Evolutionary conservation across 2,797 vertebrate species (phyloP).

Genomic region (Notoglanidium macrostoma): DNA sequence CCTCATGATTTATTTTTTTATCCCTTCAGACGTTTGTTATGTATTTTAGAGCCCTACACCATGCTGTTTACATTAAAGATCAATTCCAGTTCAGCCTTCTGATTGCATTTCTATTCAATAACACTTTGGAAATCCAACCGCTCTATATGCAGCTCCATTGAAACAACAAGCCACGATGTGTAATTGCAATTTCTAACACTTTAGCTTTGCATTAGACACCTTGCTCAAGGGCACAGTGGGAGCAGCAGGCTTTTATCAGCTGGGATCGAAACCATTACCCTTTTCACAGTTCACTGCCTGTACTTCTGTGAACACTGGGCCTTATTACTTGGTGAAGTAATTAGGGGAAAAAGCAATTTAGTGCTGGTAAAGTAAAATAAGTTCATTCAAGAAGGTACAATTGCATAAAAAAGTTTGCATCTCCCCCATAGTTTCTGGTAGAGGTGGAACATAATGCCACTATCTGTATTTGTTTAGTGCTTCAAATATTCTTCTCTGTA

Average conservation of each 20-base stretch:
- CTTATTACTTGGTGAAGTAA: neutral
- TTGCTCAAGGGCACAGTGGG: slow-evolving; percentile 15
- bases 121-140: neutral
- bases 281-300: slow-evolving; percentile 9
- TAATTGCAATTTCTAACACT: slow-evolving; percentile 11
- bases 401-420: neutral
- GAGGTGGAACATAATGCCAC: neutral
- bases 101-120: slow-evolving; percentile 27
- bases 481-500: neutral
- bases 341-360: neutral
- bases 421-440: neutral
- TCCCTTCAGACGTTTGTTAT: slow-evolving; percentile 66
- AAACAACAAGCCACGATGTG: neutral
- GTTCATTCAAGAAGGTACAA: slow-evolving; percentile 1
- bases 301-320: neutral
- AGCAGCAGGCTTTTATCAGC: slow-evolving; percentile 15
- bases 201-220: slow-evolving; percentile 11
- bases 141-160: neutral
- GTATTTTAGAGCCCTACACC: slow-evolving; percentile 73
- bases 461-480: neutral
- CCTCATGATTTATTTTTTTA: slow-evolving; percentile 72
- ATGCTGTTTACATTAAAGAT: slow-evolving; percentile 87
- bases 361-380: neutral
- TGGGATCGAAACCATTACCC: slow-evolving; percentile 25
- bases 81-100: slow-evolving; percentile 55